A percentile compares a stretch with the other conserved stretches of the same genome.
Evolutionary conservation across 2,113 vertebrate genomes (phyloP).

Genomic region (Centropus unirufus): DNA sequence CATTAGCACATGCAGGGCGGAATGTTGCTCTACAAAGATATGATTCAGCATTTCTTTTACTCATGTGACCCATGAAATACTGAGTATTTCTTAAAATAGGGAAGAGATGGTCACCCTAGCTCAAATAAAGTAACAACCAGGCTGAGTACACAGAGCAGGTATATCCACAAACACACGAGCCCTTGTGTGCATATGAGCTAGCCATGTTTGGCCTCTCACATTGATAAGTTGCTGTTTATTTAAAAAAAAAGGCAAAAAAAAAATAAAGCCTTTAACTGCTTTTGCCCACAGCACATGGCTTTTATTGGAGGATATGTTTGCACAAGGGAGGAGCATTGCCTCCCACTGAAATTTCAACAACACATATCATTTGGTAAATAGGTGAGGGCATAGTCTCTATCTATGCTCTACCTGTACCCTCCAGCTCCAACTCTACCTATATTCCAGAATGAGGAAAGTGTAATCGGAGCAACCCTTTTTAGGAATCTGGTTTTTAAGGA

Average conservation of each 20-base stretch:
- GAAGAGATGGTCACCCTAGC: not conserved
- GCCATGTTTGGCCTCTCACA: not conserved
- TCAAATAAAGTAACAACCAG: not conserved
- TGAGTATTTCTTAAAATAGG: not conserved
- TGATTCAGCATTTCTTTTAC: not conserved
- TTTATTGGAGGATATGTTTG: slow-evolving; percentile 16
- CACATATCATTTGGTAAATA: not conserved
- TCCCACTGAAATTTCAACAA: slow-evolving; percentile 10
- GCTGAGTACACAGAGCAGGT: not conserved
- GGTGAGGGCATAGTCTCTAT: not conserved
- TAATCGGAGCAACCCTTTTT: not conserved
- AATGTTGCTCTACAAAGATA: not conserved
- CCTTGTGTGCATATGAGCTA: not conserved
- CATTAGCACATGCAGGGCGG: not conserved
- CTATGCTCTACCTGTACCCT: not conserved
- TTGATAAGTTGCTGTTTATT: not conserved
- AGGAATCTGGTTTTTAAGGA: not conserved
- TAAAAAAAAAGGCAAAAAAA: not conserved
- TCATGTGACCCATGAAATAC: not conserved
- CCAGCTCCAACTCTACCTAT: not conserved
- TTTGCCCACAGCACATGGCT: not conserved
- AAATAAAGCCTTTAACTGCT: not conserved
- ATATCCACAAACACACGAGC: not conserved
- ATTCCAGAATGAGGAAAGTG: not conserved
- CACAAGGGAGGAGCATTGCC: not conserved